Evolutionary conservation across 2,888 invertebrate genomes (phyloP).

Genomic region (Temnothorax ravouxi): DNA sequence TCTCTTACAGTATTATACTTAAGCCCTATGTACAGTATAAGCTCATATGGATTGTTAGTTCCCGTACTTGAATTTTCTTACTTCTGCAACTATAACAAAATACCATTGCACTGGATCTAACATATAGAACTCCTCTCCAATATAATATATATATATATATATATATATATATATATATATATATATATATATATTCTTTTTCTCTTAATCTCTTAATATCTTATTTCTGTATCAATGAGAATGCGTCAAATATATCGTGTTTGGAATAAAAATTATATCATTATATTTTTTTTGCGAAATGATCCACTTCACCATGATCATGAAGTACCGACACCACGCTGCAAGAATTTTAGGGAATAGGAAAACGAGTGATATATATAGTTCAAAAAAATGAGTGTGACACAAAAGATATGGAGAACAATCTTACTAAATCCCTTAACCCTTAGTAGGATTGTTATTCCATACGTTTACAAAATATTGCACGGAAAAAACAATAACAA

Average conservation of each 20-base stretch:
- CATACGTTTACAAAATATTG: slow-evolving; percentile 82
- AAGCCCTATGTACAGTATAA: slow-evolving; percentile 70
- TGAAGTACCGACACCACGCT: slow-evolving; percentile 20
- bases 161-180: too few relatives aligned
- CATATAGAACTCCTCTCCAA: neutral
- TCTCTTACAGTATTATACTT: slow-evolving; percentile 59
- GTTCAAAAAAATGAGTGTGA: slow-evolving; percentile 43
- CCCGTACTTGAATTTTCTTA: slow-evolving; percentile 36
- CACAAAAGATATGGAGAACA: slow-evolving; percentile 34
- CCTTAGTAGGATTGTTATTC: slow-evolving; percentile 68
- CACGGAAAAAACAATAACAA: slow-evolving; percentile 81
- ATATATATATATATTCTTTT: neutral
- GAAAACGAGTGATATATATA: slow-evolving; percentile 18
- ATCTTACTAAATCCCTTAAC: slow-evolving; percentile 55
- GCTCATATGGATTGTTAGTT: slow-evolving; percentile 66
- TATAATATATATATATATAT: neutral
- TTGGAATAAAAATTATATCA: slow-evolving; percentile 23
- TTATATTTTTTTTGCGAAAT: slow-evolving; percentile 1
- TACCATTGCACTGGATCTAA: slow-evolving; percentile 47
- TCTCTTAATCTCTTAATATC: slow-evolving; percentile 6
- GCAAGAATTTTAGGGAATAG: slow-evolving; percentile 13
- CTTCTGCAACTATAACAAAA: slow-evolving; percentile 45
- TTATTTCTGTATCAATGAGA: slow-evolving; percentile 30
- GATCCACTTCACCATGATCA: neutral
- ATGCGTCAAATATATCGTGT: neutral